Percentiles rank a stretch among this genome's conserved stretches.
These are phyloP conservation scores for Venusia cambrica DNA, from an alignment of 2,888 invertebrate genomes.

Conservation along the genomic window DNA sequence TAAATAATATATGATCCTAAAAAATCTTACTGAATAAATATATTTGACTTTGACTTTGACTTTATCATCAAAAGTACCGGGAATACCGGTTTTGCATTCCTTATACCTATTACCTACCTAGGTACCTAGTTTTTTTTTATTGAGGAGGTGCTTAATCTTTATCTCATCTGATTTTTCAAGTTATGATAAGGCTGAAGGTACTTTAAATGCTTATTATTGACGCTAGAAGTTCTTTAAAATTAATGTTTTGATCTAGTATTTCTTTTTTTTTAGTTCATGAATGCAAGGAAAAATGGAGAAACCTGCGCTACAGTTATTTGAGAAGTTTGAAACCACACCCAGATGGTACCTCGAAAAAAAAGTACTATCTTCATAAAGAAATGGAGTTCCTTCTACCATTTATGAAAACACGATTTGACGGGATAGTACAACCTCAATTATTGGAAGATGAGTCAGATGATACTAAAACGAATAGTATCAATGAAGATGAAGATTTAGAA, in stretches of 20 bases:
- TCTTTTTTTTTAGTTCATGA: conserved; percentile 40
- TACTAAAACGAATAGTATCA: conserved; percentile 14
- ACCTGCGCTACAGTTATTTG: conserved; percentile 45
- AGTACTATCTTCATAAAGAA: conserved; percentile 46
- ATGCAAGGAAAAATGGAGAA: conserved; percentile 52
- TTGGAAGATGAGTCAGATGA: conserved; percentile 39
- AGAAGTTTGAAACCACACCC: conserved; percentile 42
- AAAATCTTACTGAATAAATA: no score
- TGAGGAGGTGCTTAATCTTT: no score
- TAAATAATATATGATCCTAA: no score
- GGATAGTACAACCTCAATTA: conserved; percentile 17
- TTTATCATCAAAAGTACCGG: no score
- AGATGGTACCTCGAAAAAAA: conserved; percentile 42
- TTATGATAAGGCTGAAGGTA: no score
- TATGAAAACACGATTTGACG: conserved; percentile 33
- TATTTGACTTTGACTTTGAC: no score
- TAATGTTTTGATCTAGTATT: no score
- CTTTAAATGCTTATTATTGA: no score
- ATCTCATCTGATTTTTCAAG: no score
- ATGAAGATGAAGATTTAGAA: conserved; percentile 13
- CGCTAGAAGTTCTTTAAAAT: no score
- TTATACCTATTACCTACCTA: not conserved
- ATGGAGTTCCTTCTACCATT: conserved; percentile 48
- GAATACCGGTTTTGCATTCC: no score
- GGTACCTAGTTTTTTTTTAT: conserved; percentile 1